Evolutionary conservation across 2,797 vertebrate genomes (phyloP).

Genomic region (Gymnothorax javanicus): DNA sequence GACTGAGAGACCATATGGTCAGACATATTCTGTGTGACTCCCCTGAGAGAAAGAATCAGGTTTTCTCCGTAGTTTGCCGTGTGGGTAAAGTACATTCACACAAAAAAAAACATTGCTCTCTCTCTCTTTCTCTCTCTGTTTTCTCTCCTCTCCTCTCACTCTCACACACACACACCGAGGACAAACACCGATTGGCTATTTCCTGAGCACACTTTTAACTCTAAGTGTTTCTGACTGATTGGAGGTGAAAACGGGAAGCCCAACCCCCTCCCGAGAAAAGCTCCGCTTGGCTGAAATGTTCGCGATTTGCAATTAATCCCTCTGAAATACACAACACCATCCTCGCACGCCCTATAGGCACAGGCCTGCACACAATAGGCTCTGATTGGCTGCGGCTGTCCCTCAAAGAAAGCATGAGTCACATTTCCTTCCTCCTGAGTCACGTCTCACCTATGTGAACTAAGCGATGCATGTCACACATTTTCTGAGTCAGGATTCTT

Average conservation of each 20-base stretch:
- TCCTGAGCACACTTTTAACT: neutral
- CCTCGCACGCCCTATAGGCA: neutral
- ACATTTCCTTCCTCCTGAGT: neutral
- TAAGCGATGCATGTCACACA: neutral
- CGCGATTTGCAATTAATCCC: neutral
- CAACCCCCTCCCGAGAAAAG: neutral
- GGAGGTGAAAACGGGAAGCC: neutral
- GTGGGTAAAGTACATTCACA: no score
- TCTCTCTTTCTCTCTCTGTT: no score
- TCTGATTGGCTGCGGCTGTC: neutral
- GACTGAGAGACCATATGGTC: conserved; percentile 1
- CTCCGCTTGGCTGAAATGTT: neutral
- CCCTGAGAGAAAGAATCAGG: no score
- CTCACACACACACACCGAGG: neutral
- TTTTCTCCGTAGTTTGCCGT: no score
- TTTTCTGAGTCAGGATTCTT: neutral
- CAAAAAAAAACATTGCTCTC: no score
- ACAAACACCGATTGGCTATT: neutral
- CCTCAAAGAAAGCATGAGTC: neutral
- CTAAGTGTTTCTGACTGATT: neutral
- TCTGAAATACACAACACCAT: neutral
- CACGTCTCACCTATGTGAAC: neutral
- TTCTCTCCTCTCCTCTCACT: no score
- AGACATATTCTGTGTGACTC: conserved; percentile 29
- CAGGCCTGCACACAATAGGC: neutral